These are phyloP conservation scores for Bimastos eiseni DNA, from an alignment of 2,888 invertebrate species.

Conservation along the genomic window DNA sequence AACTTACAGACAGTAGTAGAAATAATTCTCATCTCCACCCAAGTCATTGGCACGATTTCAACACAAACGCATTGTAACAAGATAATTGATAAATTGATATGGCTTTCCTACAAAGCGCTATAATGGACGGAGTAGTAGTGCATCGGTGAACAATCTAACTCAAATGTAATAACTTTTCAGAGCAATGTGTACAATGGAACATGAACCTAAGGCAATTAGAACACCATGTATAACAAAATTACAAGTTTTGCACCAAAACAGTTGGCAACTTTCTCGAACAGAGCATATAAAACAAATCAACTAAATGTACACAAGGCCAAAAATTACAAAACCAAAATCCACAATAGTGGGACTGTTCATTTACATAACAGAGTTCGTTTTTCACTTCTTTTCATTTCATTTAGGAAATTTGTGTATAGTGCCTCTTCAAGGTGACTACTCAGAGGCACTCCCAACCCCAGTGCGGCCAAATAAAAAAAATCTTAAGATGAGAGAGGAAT, in stretches of 20 bases:
- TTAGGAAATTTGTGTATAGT: no score
- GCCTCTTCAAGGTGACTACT: no score
- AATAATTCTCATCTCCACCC: not conserved
- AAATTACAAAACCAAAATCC: not conserved
- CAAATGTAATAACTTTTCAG: not conserved
- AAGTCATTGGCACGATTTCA: not conserved
- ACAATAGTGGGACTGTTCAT: not conserved
- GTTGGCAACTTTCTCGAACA: not conserved
- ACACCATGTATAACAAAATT: not conserved
- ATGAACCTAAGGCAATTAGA: not conserved
- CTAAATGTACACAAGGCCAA: conserved; percentile 5
- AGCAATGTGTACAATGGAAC: not conserved
- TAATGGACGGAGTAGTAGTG: not conserved
- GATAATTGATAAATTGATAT: not conserved
- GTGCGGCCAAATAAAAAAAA: no score
- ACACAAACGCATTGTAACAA: not conserved
- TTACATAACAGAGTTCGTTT: not conserved
- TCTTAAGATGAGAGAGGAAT: no score
- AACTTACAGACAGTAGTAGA: not conserved
- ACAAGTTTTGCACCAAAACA: not conserved
- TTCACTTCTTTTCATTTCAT: no score
- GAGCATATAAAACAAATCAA: not conserved
- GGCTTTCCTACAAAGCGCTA: not conserved
- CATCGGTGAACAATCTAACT: not conserved
- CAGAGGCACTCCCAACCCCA: no score